Base-by-base conservation (phyloP, 2,888 invertebrate genomes). In the Nephrotoma flavescens region DNA sequence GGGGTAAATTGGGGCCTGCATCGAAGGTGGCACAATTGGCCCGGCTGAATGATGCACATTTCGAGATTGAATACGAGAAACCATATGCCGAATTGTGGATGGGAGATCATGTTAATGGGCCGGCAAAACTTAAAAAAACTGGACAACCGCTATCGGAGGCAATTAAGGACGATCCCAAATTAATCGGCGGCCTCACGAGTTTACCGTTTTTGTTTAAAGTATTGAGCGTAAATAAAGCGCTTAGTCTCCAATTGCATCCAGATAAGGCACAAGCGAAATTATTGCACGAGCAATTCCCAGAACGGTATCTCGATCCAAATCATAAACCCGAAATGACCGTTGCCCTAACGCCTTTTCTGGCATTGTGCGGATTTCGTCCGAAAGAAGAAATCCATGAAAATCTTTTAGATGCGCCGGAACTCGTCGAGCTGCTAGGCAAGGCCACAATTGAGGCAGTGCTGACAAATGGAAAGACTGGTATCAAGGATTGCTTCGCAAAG, bases 281-380 rank as follows among this genome's bases (percentile, higher is more conserved):
- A 88, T 93, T 99, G 5, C 96, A 98, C 91, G 91, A 91, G 83
- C 91, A 92, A 86, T 94, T 94, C 86, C 98, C 99, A 0, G 94
- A 96, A 87, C 92, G 98, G 89, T 99, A 99, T 91, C 98, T 97
- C 90, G 99, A 99, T 92, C 92, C 96, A 0, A 99, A 99, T 92
- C 99, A 99, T 90, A 99, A 99, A 90, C 99, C 99, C 0, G 99
- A 99, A 92, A 93, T 99, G 91, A 97, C 98, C 0, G 96, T 99
- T 89, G 99, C 99, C 0, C 91, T 99, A 71, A 98, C 98, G 83
- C 94, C 95, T 7, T 99, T 99, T 92, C 94, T 97, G 90, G 98
- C 97, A 3, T 92, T 99, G 6, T 98, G 98, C 92, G 99, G 99
- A 3, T 99, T 99, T 91, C 94, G 98, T 88, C 96, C 96, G 6